Percentiles rank a stretch among this genome's conserved stretches.
These are phyloP conservation scores for Otolemur crassicaudatus DNA, from an alignment of 2,797 vertebrate genomes.

Conservation along the genomic window DNA sequence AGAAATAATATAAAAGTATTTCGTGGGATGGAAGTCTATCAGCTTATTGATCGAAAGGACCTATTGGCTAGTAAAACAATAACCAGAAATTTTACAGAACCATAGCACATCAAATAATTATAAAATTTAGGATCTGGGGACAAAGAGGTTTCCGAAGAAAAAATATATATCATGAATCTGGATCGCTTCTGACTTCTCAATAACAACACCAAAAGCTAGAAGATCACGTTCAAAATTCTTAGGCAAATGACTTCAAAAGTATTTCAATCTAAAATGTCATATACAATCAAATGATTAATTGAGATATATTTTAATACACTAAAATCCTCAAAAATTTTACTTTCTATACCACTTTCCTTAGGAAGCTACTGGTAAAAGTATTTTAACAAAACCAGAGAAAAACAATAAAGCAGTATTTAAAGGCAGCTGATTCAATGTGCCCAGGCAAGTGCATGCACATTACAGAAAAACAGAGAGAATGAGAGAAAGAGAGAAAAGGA, in stretches of 20 bases:
- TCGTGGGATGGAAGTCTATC: background rate
- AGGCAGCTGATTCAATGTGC: background rate
- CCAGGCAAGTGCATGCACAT: too few species aligned
- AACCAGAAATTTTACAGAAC: background rate
- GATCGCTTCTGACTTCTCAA: background rate
- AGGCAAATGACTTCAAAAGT: background rate
- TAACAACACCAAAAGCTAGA: background rate
- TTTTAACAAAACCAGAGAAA: background rate
- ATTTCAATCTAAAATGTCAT: background rate
- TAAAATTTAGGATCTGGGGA: background rate
- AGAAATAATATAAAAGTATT: constrained; percentile 33
- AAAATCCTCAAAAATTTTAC: background rate
- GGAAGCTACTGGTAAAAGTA: background rate
- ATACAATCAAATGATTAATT: background rate
- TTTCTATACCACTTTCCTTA: background rate
- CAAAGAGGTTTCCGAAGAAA: background rate
- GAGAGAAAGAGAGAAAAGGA: background rate
- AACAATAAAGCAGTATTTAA: background rate
- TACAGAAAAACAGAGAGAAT: background rate
- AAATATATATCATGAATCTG: background rate
- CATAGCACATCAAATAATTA: background rate
- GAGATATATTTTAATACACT: background rate
- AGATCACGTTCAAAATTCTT: background rate
- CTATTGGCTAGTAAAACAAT: background rate
- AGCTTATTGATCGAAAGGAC: background rate